These are phyloP conservation scores for Mormyrus lacerda DNA, from an alignment of 2,113 vertebrate species.

Conservation along the genomic window DNA sequence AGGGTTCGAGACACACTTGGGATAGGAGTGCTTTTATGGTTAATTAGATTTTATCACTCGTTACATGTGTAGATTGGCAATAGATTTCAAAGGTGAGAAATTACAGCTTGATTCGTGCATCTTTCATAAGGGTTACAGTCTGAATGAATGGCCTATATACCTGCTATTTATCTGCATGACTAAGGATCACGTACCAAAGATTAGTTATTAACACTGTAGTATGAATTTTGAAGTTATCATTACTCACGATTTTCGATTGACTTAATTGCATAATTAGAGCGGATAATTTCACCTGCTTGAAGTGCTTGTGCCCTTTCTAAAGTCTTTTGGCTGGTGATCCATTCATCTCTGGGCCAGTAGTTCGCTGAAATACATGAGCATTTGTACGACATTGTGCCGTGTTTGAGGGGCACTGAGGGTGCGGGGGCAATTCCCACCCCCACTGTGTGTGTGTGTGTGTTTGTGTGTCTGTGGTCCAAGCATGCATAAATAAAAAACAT, in stretches of 20 bases:
- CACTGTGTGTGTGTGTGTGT: background rate
- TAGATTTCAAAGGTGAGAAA: background rate
- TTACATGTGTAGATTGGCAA: background rate
- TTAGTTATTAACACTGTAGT: background rate
- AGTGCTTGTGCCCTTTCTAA: background rate
- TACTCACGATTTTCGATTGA: background rate
- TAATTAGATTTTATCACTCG: background rate
- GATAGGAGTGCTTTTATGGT: background rate
- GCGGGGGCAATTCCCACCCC: background rate
- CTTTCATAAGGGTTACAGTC: background rate
- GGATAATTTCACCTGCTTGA: background rate
- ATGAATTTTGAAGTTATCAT: background rate
- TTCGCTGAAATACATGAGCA: background rate
- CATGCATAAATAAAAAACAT: no score
- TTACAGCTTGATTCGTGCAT: background rate
- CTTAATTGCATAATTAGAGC: background rate
- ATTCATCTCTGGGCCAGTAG: background rate
- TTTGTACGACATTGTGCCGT: background rate
- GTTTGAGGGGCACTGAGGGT: background rate
- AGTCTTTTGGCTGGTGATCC: background rate
- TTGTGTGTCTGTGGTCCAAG: background rate
- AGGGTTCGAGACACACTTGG: background rate
- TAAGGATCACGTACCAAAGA: background rate
- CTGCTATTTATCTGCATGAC: background rate
- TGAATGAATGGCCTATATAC: background rate